These are phyloP conservation scores for Acomys russatus DNA, from an alignment of 2,797 vertebrate species.

Conservation along the genomic window DNA sequence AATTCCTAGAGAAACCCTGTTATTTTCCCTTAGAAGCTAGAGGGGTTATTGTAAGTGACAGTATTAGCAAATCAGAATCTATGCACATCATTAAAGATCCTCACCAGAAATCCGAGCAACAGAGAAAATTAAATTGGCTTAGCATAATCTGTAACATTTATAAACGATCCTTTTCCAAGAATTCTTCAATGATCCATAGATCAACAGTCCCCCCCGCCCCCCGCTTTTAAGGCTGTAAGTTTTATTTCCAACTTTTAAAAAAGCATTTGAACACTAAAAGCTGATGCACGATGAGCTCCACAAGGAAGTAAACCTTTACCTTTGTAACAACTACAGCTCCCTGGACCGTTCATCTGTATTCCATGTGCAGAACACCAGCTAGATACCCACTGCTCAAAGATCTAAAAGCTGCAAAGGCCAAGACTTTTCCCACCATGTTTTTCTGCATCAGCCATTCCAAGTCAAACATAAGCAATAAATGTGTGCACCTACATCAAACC, in stretches of 20 bases:
- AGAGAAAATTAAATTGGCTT: conserved; percentile 83
- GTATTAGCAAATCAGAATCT: conserved; percentile 81
- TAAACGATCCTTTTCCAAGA: conserved; percentile 59
- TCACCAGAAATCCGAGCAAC: conserved; percentile 75
- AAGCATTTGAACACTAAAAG: conserved; percentile 65
- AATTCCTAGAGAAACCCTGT: conserved; percentile 71
- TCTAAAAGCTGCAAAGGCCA: conserved; percentile 58
- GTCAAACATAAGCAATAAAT: conserved; percentile 28
- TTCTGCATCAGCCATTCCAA: conserved; percentile 62
- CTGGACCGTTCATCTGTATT: conserved; percentile 51
- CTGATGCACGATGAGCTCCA: conserved; percentile 41
- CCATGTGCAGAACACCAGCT: background rate
- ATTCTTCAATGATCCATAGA: conserved; percentile 65
- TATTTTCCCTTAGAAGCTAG: conserved; percentile 76
- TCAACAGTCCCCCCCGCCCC: background rate
- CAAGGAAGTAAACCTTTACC: conserved; percentile 42
- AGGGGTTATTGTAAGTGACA: conserved; percentile 80
- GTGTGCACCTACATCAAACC: conserved; percentile 25
- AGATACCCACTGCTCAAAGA: conserved; percentile 39
- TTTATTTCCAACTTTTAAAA: conserved; percentile 72
- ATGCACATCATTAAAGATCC: conserved; percentile 84
- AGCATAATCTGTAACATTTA: conserved; percentile 79
- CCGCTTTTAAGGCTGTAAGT: conserved; percentile 23
- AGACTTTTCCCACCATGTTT: conserved; percentile 20
- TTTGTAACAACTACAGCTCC: conserved; percentile 28